phyloP scores from a whole-genome alignment of 2,888 invertebrate species.

The Ecliptopera silaceata region DNA sequence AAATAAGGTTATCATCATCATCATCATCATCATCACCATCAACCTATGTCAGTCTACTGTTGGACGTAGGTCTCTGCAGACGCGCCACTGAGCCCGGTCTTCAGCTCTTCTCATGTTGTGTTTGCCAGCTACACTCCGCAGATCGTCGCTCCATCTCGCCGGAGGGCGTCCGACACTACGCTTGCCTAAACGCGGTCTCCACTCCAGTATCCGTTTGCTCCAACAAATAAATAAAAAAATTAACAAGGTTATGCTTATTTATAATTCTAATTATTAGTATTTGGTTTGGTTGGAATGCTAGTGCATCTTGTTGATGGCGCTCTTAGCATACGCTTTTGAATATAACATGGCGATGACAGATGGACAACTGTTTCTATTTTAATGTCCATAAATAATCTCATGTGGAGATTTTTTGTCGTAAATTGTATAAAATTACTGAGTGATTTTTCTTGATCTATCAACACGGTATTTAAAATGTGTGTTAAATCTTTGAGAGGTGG shows the following conservation, averaged over 20 bases:
- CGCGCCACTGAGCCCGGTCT: too few relatives aligned
- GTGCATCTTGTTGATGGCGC: slow-evolving; percentile 23
- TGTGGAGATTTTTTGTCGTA: slow-evolving; percentile 18
- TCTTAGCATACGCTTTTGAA: slow-evolving; percentile 32
- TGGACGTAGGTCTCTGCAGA: too few relatives aligned
- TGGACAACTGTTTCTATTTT: slow-evolving; percentile 14
- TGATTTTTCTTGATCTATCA: neutral
- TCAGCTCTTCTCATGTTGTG: too few relatives aligned
- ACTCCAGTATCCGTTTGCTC: too few relatives aligned
- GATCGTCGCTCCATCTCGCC: too few relatives aligned
- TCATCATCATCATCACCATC: too few relatives aligned
- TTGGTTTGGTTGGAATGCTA: slow-evolving; percentile 23
- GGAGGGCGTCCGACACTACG: too few relatives aligned
- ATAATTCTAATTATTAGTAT: slow-evolving; percentile 22
- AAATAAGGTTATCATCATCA: too few relatives aligned
- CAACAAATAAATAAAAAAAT: too few relatives aligned
- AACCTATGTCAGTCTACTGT: too few relatives aligned
- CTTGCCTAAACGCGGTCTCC: too few relatives aligned
- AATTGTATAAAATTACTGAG: slow-evolving; percentile 12
- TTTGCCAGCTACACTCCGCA: too few relatives aligned
- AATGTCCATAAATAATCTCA: slow-evolving; percentile 18
- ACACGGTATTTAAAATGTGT: neutral
- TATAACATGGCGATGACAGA: slow-evolving; percentile 32
- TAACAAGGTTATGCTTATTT: slow-evolving; percentile 17
- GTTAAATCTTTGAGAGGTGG: neutral